Percentiles rank a stretch among this genome's conserved stretches.
phyloP scores from a whole-genome alignment of 2,113 vertebrate genomes.

The Acanthochromis polyacanthus region DNA sequence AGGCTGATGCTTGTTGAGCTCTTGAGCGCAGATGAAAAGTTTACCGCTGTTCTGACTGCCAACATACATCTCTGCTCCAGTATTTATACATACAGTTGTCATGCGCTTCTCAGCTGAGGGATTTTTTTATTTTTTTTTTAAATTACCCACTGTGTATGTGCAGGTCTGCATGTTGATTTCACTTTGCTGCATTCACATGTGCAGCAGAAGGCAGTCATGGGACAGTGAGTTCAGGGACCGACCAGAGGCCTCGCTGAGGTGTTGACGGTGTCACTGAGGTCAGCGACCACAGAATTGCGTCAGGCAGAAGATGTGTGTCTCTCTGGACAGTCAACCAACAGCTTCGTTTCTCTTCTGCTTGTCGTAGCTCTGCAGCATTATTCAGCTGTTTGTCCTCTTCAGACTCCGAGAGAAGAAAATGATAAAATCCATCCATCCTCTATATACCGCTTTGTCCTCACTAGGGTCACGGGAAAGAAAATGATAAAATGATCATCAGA shows the following conservation, averaged over 20 bases:
- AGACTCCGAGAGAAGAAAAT: neutral
- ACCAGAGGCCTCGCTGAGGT: constrained; percentile 53
- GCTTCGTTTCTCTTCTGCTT: neutral
- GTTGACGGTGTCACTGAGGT: neutral
- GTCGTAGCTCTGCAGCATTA: neutral
- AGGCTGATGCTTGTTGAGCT: neutral
- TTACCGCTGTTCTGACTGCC: neutral
- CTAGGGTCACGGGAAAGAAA: no score
- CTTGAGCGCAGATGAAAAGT: neutral
- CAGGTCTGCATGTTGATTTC: constrained; percentile 49
- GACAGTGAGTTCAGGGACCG: constrained; percentile 49
- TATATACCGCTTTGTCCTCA: no score
- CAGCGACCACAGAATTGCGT: constrained; percentile 16
- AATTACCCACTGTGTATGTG: neutral
- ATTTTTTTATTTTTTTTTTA: neutral
- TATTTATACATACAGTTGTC: constrained; percentile 56
- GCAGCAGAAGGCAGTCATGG: constrained; percentile 74
- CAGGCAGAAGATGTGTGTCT: neutral
- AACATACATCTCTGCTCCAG: neutral
- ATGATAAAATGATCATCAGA: constrained; percentile 17
- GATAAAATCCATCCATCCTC: no score
- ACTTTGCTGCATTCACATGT: constrained; percentile 64
- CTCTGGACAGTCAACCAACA: neutral
- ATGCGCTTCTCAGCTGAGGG: constrained; percentile 50
- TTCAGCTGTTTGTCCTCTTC: neutral